A percentile compares a stretch with the other conserved stretches of the same genome.
Conservation (phyloP, 2,113 vertebrate species). For the Trochalopteron elliotii region DNA sequence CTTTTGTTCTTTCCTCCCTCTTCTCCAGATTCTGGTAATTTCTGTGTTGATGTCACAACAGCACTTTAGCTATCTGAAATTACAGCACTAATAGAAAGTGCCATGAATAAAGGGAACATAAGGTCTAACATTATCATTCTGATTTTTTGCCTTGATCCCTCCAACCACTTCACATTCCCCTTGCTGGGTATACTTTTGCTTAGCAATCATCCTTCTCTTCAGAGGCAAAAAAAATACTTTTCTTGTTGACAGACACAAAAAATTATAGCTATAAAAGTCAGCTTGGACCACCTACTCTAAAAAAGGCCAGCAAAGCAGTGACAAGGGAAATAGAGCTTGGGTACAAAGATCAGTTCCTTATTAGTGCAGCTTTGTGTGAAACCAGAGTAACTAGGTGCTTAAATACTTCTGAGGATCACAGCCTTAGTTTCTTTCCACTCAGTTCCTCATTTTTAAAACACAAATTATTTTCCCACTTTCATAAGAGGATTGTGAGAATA, state of each 20-base stretch:
- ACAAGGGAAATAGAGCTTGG: not conserved
- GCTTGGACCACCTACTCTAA: not conserved
- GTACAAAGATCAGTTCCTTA: not conserved
- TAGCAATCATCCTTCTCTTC: not conserved
- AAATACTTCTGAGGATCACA: not conserved
- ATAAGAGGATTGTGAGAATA: not conserved
- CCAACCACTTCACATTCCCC: not conserved
- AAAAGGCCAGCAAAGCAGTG: not conserved
- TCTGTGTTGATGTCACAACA: not conserved
- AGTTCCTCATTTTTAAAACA: not conserved
- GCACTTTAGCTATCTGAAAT: conserved; percentile 19
- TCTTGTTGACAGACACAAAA: not conserved
- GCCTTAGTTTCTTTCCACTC: not conserved
- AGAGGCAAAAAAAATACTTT: not conserved
- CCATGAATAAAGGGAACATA: not conserved
- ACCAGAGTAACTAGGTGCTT: not conserved
- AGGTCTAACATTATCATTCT: conserved; percentile 13
- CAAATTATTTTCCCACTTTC: not conserved
- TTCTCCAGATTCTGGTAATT: not conserved
- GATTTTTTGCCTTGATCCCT: conserved; percentile 34
- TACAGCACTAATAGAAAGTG: conserved; percentile 5
- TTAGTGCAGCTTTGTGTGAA: not conserved
- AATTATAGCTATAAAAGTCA: not conserved
- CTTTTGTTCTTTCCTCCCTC: conserved; percentile 11
- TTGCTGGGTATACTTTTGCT: not conserved